These are phyloP conservation scores for Drosophila micromelanica DNA, from an alignment of 1,140 invertebrate species.

Conservation along the genomic window DNA sequence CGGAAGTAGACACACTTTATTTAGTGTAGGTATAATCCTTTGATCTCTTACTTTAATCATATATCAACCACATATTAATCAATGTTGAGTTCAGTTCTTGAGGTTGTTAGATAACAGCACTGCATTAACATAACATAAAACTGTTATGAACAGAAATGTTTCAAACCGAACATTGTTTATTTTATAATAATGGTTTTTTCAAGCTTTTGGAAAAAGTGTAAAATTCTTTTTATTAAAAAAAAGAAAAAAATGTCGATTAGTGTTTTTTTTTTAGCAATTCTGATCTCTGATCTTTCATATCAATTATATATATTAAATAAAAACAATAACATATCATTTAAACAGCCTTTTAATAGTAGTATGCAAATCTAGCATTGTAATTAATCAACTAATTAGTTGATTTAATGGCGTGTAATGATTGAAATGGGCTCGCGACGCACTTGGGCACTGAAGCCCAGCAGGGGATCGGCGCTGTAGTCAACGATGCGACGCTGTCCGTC, in stretches of 20 bases:
- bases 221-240: too few species aligned
- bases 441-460: constrained; percentile 84
- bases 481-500: constrained; percentile 84
- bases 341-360: constrained; percentile 48
- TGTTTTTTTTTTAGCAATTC: too few species aligned
- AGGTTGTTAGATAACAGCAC: background rate
- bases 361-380: constrained; percentile 8
- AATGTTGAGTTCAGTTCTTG: background rate
- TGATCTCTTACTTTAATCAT: too few species aligned
- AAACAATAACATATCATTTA: constrained; percentile 4
- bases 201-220: too few species aligned
- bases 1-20: too few species aligned
- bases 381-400: background rate
- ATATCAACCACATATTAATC: constrained; percentile 44
- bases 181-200: too few species aligned
- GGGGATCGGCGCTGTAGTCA: constrained; percentile 84
- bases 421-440: constrained; percentile 72
- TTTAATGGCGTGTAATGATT: constrained; percentile 42
- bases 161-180: too few species aligned
- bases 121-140: background rate
- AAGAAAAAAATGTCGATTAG: too few species aligned
- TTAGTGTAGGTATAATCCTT: too few species aligned
- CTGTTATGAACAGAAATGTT: background rate
- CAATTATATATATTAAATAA: background rate
- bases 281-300: too few species aligned